Conservation (phyloP, 2,888 invertebrate species). For the Eristalis tenax region DNA sequence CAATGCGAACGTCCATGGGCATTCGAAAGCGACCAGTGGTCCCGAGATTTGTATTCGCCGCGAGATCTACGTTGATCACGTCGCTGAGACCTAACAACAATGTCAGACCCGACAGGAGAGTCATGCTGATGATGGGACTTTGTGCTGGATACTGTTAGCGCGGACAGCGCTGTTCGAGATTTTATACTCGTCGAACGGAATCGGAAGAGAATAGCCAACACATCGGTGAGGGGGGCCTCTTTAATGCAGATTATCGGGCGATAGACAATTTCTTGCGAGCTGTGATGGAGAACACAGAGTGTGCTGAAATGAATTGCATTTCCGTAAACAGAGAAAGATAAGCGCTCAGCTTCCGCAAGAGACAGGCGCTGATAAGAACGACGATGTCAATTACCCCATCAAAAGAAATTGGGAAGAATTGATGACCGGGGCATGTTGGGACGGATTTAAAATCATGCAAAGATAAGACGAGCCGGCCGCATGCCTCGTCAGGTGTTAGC, state of each 20-base stretch:
- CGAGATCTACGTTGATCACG: neutral
- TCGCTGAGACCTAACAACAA: neutral
- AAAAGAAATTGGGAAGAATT: too few relatives aligned
- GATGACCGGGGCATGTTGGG: neutral
- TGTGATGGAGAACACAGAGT: neutral
- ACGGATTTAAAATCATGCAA: neutral
- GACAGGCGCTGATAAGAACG: neutral
- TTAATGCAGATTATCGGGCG: neutral
- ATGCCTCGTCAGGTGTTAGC: neutral
- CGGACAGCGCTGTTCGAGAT: neutral
- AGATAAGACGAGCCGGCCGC: neutral
- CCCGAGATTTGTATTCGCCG: neutral
- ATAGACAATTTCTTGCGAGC: neutral
- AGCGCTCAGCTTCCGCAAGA: neutral
- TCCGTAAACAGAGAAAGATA: neutral
- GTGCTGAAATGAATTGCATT: neutral
- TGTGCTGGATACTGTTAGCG: neutral
- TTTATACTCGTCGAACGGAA: neutral
- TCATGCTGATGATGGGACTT: neutral
- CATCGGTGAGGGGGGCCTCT: neutral
- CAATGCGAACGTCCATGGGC: conserved; percentile 6
- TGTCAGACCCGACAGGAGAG: neutral
- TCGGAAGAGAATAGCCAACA: neutral
- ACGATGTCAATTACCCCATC: neutral
- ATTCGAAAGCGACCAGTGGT: neutral